Evolutionary conservation across 2,888 invertebrate species (phyloP).

Genomic region (Drosophila prolongata): DNA sequence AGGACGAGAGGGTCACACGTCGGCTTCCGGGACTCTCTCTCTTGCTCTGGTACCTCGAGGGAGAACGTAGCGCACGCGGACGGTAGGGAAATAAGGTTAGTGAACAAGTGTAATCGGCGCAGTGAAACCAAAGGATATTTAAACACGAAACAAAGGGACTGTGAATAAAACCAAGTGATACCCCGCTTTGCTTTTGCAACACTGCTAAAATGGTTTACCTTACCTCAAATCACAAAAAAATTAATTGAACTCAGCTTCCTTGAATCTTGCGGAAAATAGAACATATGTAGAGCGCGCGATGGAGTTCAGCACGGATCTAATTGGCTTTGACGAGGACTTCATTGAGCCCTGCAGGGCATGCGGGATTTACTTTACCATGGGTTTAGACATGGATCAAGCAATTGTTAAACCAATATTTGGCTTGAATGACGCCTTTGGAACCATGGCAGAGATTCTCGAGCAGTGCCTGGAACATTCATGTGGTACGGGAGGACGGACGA

Average conservation of each 20-base stretch:
- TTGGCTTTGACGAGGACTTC: slow-evolving; percentile 50
- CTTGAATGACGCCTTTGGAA: slow-evolving; percentile 44
- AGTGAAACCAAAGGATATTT: too few relatives aligned
- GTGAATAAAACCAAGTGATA: too few relatives aligned
- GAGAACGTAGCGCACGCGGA: too few relatives aligned
- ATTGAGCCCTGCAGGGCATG: slow-evolving; percentile 79
- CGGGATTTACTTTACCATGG: slow-evolving; percentile 67
- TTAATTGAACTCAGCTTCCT: not conserved
- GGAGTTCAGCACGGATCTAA: slow-evolving; percentile 47
- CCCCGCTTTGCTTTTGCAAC: not conserved
- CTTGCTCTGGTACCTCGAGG: too few relatives aligned
- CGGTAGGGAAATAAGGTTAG: too few relatives aligned
- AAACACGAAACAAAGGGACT: too few relatives aligned
- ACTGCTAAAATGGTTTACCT: not conserved
- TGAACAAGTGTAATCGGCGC: too few relatives aligned
- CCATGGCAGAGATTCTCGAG: slow-evolving; percentile 68
- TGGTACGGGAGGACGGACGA: slow-evolving; percentile 68
- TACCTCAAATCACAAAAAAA: not conserved
- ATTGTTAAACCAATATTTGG: slow-evolving; percentile 56
- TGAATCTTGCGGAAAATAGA: not conserved
- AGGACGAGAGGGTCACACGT: too few relatives aligned
- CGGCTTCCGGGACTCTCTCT: too few relatives aligned
- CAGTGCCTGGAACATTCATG: slow-evolving; percentile 75
- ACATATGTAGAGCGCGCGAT: slow-evolving; percentile 25
- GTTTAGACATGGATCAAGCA: slow-evolving; percentile 9